These are phyloP conservation scores for Cyprinodon brontotheroides DNA, from an alignment of 2,113 vertebrate genomes.

Conservation along the genomic window DNA sequence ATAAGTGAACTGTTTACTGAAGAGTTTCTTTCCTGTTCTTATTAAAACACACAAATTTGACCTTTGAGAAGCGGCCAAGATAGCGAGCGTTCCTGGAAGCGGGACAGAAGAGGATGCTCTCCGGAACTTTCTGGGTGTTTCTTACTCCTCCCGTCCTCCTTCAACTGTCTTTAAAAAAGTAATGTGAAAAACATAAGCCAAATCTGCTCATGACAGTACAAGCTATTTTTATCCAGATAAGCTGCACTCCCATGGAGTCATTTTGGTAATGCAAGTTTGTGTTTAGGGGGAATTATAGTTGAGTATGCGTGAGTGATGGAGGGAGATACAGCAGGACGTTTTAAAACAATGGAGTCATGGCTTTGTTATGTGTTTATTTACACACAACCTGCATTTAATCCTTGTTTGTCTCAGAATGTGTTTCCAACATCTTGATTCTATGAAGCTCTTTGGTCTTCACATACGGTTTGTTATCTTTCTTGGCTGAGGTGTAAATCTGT, in stretches of 20 bases:
- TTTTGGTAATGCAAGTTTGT: conserved; percentile 11
- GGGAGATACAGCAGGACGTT: conserved; percentile 25
- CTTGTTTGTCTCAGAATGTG: conserved; percentile 3
- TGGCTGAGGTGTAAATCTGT: neutral
- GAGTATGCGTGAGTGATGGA: conserved; percentile 2
- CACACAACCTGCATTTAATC: conserved; percentile 2
- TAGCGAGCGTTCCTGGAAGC: conserved; percentile 20
- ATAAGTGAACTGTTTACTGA: conserved; percentile 40
- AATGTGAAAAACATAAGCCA: conserved; percentile 44
- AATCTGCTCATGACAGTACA: conserved; percentile 30
- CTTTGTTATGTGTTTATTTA: conserved; percentile 5
- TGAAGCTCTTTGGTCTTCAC: neutral
- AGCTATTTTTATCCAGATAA: conserved; percentile 65
- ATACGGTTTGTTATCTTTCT: neutral
- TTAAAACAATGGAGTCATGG: conserved; percentile 22
- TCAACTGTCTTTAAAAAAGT: conserved; percentile 42
- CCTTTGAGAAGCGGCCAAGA: conserved; percentile 36
- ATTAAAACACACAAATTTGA: conserved; percentile 46
- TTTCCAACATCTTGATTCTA: neutral
- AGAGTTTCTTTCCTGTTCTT: conserved; percentile 40
- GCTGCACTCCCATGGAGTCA: conserved; percentile 51
- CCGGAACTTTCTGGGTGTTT: neutral
- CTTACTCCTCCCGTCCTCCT: neutral
- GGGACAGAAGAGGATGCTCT: neutral
- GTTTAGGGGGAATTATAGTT: neutral